A percentile compares a stretch with the other conserved stretches of the same genome.
Conservation (phyloP, 2,888 invertebrate genomes). For the Idaea aversata region DNA sequence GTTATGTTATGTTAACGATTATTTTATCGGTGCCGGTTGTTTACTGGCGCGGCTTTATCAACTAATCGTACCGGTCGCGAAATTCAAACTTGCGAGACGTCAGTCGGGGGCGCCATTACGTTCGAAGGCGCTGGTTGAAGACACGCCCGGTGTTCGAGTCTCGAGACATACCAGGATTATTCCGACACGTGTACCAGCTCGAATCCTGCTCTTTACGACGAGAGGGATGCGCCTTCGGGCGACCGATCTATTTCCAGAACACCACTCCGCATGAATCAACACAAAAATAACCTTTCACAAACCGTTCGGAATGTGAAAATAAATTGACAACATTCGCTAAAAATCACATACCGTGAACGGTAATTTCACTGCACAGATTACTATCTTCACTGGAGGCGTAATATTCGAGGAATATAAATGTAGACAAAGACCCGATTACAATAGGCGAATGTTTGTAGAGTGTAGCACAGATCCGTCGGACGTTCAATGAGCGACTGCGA, state of each 20-base stretch:
- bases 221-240: conserved; percentile 71
- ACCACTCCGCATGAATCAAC: conserved; percentile 78
- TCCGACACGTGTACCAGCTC: conserved; percentile 44
- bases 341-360: conserved; percentile 75
- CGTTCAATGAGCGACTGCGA: conserved; percentile 73
- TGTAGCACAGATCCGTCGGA: conserved; percentile 60
- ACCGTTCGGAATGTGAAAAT: conserved; percentile 66
- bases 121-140: conserved; percentile 39
- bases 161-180: conserved; percentile 27
- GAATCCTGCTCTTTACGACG: conserved; percentile 56
- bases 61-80: conserved; percentile 73
- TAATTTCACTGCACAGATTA: conserved; percentile 71
- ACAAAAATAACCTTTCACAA: conserved; percentile 79
- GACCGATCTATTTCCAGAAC: conserved; percentile 77
- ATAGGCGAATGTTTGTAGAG: conserved; percentile 48
- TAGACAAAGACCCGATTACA: conserved; percentile 70
- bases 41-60: conserved; percentile 36
- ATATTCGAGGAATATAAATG: conserved; percentile 57
- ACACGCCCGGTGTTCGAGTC: conserved; percentile 64
- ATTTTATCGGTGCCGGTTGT: conserved; percentile 36
- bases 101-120: conserved; percentile 73
- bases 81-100: conserved; percentile 68
- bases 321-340: conserved; percentile 57
- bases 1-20: conserved; percentile 8
- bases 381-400: conserved; percentile 57